These are phyloP conservation scores for Lophura nycthemera DNA, from an alignment of 2,113 vertebrate species.

Conservation along the genomic window DNA sequence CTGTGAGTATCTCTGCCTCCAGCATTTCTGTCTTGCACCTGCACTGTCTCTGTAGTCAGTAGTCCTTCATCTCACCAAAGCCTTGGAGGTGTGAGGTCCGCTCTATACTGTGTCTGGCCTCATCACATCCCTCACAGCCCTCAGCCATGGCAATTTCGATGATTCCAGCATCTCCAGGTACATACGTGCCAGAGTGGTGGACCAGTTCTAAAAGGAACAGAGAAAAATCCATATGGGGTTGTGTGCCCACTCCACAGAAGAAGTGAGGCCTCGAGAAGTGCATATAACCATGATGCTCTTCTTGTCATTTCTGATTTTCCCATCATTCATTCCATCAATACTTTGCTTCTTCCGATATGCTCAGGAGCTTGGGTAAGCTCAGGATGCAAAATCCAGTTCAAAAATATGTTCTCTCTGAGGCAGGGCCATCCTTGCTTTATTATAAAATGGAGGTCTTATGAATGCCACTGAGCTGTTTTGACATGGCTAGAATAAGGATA, in stretches of 20 bases:
- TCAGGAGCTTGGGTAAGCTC: neutral
- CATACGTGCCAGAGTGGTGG: neutral
- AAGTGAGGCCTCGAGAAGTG: neutral
- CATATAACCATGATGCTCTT: accelerated
- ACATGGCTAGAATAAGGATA: neutral
- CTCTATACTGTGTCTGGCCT: neutral
- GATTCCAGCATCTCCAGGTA: neutral
- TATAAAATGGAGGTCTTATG: neutral
- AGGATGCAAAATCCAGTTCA: neutral
- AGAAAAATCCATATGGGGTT: neutral
- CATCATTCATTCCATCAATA: neutral
- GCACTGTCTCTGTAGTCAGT: neutral
- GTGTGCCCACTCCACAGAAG: neutral
- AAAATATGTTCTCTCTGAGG: neutral
- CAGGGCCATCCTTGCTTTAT: neutral
- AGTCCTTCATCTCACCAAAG: neutral
- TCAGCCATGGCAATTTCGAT: neutral
- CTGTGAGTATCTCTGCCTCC: neutral
- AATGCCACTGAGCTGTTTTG: neutral
- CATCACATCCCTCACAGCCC: neutral
- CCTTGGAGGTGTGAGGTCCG: neutral
- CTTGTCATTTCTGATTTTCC: accelerated
- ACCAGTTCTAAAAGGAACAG: neutral
- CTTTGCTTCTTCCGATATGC: accelerated
- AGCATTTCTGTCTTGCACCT: neutral